Evolutionary conservation across 1,140 invertebrate species (phyloP).

Genomic region (Mamestra configurata): DNA sequence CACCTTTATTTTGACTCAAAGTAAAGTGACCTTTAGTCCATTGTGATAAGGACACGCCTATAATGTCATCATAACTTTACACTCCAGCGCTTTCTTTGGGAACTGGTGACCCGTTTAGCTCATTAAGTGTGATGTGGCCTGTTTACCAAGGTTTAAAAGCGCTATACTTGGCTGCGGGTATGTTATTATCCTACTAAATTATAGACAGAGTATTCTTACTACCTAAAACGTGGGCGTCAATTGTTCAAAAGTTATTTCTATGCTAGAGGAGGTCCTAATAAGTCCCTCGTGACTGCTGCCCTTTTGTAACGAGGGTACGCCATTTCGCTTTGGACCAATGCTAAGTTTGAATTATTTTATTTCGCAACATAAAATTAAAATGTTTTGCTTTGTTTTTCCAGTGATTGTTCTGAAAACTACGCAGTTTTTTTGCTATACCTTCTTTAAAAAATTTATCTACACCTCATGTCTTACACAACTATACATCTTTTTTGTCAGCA

Average conservation of each 20-base stretch:
- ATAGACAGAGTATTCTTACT: not conserved
- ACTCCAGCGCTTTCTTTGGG: slow-evolving; percentile 51
- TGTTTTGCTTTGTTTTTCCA: not conserved
- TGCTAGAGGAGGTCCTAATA: not conserved
- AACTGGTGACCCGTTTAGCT: slow-evolving; percentile 46
- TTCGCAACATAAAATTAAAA: not conserved
- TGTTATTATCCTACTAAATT: slow-evolving; percentile 6
- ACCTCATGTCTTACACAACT: not conserved
- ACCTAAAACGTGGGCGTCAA: not conserved
- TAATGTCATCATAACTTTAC: slow-evolving; percentile 23
- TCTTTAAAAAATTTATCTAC: not conserved
- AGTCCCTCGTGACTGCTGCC: not conserved
- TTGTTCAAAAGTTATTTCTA: slow-evolving; percentile 13
- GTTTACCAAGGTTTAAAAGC: slow-evolving; percentile 25
- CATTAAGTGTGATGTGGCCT: slow-evolving; percentile 41
- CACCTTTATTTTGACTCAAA: slow-evolving; percentile 18
- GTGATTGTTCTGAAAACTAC: not conserved
- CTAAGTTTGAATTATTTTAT: not conserved
- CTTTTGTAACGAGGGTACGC: not conserved
- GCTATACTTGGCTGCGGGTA: slow-evolving; percentile 1
- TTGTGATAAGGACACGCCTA: not conserved
- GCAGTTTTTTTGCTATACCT: not conserved
- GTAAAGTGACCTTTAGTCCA: slow-evolving; percentile 14
- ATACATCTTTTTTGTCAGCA: too few species aligned
- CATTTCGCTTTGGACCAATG: not conserved